phyloP scores from a whole-genome alignment of 2,113 vertebrate species.

The Glaucomys volans region DNA sequence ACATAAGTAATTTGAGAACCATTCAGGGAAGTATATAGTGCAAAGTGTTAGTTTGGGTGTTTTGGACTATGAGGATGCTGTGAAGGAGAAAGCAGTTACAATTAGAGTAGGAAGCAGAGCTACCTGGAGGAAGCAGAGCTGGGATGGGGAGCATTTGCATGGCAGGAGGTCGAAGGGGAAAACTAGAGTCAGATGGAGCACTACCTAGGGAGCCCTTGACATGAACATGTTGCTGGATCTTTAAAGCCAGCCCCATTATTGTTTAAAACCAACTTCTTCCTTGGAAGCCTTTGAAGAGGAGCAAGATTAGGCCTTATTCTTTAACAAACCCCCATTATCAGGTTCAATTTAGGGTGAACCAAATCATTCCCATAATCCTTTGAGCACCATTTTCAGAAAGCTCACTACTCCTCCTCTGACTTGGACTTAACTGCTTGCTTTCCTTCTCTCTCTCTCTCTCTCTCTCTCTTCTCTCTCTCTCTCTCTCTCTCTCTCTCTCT shows the following conservation, averaged over 20 bases:
- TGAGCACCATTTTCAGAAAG: background rate
- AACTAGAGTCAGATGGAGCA: background rate
- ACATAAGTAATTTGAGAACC: background rate
- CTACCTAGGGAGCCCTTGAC: background rate
- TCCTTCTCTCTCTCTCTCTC: background rate
- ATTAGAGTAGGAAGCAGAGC: background rate
- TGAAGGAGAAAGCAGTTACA: background rate
- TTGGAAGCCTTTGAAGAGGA: constrained; percentile 30
- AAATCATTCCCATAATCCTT: background rate
- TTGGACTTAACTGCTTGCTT: background rate
- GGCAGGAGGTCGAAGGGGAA: background rate
- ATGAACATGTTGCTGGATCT: background rate
- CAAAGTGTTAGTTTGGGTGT: background rate
- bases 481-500: too few species aligned
- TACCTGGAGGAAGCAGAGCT: background rate
- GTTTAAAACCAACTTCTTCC: constrained; percentile 18
- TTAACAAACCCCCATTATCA: constrained; percentile 33
- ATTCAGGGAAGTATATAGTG: background rate
- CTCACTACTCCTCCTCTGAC: background rate
- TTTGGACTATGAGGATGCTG: background rate
- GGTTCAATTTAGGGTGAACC: constrained; percentile 16
- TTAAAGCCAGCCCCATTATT: background rate
- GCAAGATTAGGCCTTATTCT: background rate
- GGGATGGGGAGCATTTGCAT: background rate
- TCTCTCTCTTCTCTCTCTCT: too few species aligned